Base-by-base conservation (phyloP, 1,140 invertebrate genomes). In the Nasonia giraulti region DNA sequence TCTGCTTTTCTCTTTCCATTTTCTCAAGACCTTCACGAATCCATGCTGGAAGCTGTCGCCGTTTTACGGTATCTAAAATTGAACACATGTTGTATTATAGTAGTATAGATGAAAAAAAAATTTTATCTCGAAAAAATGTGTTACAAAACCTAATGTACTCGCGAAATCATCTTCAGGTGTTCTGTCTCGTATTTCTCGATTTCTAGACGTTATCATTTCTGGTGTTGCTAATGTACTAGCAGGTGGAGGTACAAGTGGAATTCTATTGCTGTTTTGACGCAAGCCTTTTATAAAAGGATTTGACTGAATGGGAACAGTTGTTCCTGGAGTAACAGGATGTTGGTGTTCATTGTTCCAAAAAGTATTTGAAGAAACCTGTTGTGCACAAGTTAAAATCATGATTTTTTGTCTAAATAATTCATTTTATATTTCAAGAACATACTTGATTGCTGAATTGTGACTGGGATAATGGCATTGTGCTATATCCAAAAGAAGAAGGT, bases 21-120 rank as follows among this genome's bases (percentile, higher is more conserved):
- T 99, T 99, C 91, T 99, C 98, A 83, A 99, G 93, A 55, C 98
- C 98, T 94, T 99, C 97, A 89, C 98, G 94, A 85, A 99, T 99
- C 98, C 98, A 99, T 7, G 97, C 97, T 73, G 98, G 98, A 37
- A 99, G 94, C 89, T 97, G 96, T 90, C 98, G 96, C 50, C 98
- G 93, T 92, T 98, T 98, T 40, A 96, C 96, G 37, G 98, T 97
- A 94, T 99, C 98, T 93, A 95, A 89, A 83, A 94, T 92, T 69
- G 55, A 73, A 68, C 37, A 10, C 37, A 40, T 40, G 7, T 8
- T 7, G 40, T 44, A 44, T 8, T 66, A 78, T 44, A 68, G 66
- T 27, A 69, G 66, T 69, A 69, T 3, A 23, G 74, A 80, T 85
- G 82, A 76, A 40, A 80, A 33, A 33, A 85, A 77, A 78, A 27